A percentile compares a stretch with the other conserved stretches of the same genome.
Conservation (phyloP, 2,888 invertebrate genomes). For the Balanococcus diminutus region DNA sequence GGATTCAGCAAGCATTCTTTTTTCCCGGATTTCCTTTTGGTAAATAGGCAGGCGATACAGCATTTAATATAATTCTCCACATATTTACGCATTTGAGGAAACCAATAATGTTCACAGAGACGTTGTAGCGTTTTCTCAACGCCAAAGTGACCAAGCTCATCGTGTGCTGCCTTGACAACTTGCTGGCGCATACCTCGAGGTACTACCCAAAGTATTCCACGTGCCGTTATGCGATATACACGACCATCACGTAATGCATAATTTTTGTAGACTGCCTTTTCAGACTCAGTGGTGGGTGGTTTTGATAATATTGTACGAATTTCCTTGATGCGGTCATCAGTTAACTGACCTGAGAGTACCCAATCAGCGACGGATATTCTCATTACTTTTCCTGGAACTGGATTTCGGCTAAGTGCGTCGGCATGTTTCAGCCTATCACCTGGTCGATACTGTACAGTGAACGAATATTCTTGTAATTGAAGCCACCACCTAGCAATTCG, state of each 20-base stretch:
- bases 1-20: no score
- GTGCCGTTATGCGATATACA: neutral
- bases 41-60: neutral
- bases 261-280: neutral
- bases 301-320: no score
- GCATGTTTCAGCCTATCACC: slow-evolving; percentile 59
- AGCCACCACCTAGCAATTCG: slow-evolving; percentile 60
- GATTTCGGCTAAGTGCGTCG: slow-evolving; percentile 59
- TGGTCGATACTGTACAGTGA: slow-evolving; percentile 58
- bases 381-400: slow-evolving; percentile 56
- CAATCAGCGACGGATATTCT: neutral
- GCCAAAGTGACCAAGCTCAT: neutral
- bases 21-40: neutral
- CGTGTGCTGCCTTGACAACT: neutral
- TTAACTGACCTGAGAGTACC: neutral
- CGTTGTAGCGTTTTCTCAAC: neutral
- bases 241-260: neutral
- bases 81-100: neutral
- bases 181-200: neutral
- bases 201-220: neutral
- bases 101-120: neutral
- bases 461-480: slow-evolving; percentile 58
- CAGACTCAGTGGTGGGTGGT: no score
- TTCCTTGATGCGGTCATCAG: neutral
- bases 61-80: no score